Conservation (phyloP, 2,888 invertebrate genomes). For the Agrochola litura region DNA sequence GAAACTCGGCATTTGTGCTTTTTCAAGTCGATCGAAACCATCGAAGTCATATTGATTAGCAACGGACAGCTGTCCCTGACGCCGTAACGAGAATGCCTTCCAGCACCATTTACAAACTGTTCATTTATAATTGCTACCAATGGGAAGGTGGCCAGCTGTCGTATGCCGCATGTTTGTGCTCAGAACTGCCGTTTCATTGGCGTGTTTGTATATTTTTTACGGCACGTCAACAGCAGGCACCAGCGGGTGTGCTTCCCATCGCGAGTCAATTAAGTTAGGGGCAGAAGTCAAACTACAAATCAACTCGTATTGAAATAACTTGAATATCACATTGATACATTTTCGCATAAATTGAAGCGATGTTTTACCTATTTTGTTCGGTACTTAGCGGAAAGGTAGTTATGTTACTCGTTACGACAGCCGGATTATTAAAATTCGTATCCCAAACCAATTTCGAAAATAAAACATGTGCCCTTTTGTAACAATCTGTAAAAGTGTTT, state of each 20-base stretch:
- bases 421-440: background rate
- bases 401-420: no score
- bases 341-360: no score
- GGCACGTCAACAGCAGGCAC: conserved; percentile 49
- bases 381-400: background rate
- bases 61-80: conserved; percentile 41
- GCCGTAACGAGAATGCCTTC: conserved; percentile 13
- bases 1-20: no score
- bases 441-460: background rate
- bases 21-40: background rate
- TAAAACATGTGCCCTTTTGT: background rate
- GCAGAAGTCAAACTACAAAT: conserved; percentile 31
- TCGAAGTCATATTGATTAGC: conserved; percentile 23
- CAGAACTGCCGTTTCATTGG: conserved; percentile 59
- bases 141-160: conserved; percentile 48
- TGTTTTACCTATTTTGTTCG: background rate
- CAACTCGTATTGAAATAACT: background rate
- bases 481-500: no score
- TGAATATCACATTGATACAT: background rate
- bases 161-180: conserved; percentile 27
- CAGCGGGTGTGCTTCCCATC: conserved; percentile 22
- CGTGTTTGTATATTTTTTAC: conserved; percentile 56
- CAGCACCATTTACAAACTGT: conserved; percentile 40
- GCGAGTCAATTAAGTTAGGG: background rate
- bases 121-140: conserved; percentile 34